A percentile compares a stretch with the other conserved stretches of the same genome.
phyloP scores from a whole-genome alignment of 2,888 invertebrate species.

The Polylopha cassiicola region DNA sequence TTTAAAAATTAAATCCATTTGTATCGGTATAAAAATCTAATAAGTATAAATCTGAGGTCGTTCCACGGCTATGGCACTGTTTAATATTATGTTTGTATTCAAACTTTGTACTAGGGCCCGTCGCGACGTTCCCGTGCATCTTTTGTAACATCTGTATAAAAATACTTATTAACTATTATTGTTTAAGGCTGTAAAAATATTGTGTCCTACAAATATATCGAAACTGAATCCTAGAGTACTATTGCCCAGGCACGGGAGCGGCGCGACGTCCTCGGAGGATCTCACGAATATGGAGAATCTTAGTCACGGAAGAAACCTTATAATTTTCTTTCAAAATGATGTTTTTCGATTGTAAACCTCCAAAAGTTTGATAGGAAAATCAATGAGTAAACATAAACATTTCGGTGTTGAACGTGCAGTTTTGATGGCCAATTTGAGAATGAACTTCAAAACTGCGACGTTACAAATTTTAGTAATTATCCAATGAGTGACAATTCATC shows the following conservation, averaged over 20 bases:
- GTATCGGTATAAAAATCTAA: slow-evolving; percentile 77
- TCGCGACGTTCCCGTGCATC: slow-evolving; percentile 45
- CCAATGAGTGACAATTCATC: slow-evolving; percentile 61
- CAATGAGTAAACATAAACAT: slow-evolving; percentile 54
- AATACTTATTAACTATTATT: slow-evolving; percentile 74
- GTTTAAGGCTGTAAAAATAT: slow-evolving; percentile 59
- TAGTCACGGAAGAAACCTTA: slow-evolving; percentile 63
- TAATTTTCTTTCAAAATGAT: slow-evolving; percentile 62
- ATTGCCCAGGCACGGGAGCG: slow-evolving; percentile 44
- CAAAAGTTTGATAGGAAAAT: slow-evolving; percentile 76
- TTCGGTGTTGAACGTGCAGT: slow-evolving; percentile 27
- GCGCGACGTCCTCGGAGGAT: slow-evolving; percentile 57
- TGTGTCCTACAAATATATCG: slow-evolving; percentile 27
- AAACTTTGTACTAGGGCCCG: slow-evolving; percentile 61
- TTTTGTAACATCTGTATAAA: slow-evolving; percentile 59
- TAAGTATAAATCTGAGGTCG: slow-evolving; percentile 76
- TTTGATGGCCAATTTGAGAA: slow-evolving; percentile 1
- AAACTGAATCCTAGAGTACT: slow-evolving; percentile 58
- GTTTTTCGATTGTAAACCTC: slow-evolving; percentile 70
- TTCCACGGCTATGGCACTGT: slow-evolving; percentile 73
- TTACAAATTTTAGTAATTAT: slow-evolving; percentile 60
- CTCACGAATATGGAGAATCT: slow-evolving; percentile 55
- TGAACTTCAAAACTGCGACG: slow-evolving; percentile 38
- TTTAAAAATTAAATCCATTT: slow-evolving; percentile 78
- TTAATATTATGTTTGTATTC: slow-evolving; percentile 62